Evolutionary conservation across 2,888 invertebrate species (phyloP).

Genomic region (Hydroisotoma schaefferi): DNA sequence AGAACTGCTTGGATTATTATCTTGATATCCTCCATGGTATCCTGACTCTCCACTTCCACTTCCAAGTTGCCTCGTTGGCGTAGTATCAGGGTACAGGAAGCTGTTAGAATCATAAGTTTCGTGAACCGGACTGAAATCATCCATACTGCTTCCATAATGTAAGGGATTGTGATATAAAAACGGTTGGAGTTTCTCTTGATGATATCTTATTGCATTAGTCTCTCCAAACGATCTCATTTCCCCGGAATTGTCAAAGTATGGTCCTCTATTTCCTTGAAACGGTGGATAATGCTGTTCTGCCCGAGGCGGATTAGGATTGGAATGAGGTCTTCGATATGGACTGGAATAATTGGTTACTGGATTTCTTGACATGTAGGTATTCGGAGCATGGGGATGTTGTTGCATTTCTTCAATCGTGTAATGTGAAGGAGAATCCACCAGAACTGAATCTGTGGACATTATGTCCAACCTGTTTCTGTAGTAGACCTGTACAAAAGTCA

Average conservation of each 20-base stretch:
- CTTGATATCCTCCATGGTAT: conserved; percentile 38
- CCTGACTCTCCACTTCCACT: conserved; percentile 43
- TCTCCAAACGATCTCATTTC: not conserved
- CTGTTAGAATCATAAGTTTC: conserved; percentile 23
- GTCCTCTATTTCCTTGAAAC: not conserved
- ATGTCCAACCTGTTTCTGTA: conserved; percentile 34
- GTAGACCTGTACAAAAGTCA: conserved; percentile 22
- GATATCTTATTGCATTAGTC: not conserved
- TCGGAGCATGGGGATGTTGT: conserved; percentile 41
- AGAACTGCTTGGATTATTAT: conserved; percentile 56
- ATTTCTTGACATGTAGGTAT: conserved; percentile 11
- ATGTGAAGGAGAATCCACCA: conserved; percentile 35
- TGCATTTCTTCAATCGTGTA: conserved; percentile 45
- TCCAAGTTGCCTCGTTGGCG: conserved; percentile 27
- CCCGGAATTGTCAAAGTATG: not conserved
- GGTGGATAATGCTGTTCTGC: conserved; percentile 20
- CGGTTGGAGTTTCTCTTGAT: conserved; percentile 28
- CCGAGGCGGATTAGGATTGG: conserved; percentile 19
- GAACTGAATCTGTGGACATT: conserved; percentile 26
- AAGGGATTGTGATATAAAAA: conserved; percentile 36
- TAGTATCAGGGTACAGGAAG: conserved; percentile 21
- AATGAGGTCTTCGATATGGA: conserved; percentile 15
- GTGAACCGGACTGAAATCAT: conserved; percentile 35
- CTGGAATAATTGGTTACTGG: conserved; percentile 6
- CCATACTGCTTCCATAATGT: conserved; percentile 30